Percentiles rank a stretch among this genome's conserved stretches.
Conservation (phyloP, 1,140 invertebrate genomes). For the Drosophila micromelanica region DNA sequence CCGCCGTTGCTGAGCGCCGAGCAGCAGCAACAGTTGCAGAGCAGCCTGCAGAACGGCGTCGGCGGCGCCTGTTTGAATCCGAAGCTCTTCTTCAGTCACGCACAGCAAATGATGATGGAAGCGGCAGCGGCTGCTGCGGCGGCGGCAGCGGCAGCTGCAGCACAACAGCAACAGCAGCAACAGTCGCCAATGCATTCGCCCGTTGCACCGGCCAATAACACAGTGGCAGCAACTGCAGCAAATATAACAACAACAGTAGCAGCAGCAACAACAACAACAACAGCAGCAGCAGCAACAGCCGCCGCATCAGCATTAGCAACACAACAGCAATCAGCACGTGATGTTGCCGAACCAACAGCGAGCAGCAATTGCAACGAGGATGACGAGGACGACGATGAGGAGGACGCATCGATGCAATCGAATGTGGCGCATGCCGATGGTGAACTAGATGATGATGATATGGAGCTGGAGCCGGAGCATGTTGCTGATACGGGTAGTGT, state of each 20-base stretch:
- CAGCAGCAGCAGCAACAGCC: background rate
- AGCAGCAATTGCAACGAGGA: conserved; percentile 35
- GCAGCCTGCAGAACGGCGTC: conserved; percentile 69
- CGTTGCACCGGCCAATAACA: conserved; percentile 22
- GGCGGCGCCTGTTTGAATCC: conserved; percentile 77
- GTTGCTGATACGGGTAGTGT: conserved; percentile 40
- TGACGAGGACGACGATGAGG: conserved; percentile 62
- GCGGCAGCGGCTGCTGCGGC: conserved; percentile 79
- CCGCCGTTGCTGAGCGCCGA: conserved; percentile 76
- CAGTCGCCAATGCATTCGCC: conserved; percentile 74
- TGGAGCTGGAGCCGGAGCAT: conserved; percentile 56
- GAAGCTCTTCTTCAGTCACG: conserved; percentile 82
- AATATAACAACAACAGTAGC: conserved; percentile 35
- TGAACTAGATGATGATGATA: conserved; percentile 57
- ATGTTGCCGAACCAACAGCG: conserved; percentile 19
- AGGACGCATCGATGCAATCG: conserved; percentile 71
- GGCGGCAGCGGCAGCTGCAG: conserved; percentile 64
- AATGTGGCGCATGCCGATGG: conserved; percentile 58
- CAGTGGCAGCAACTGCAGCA: conserved; percentile 25
- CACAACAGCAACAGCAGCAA: conserved; percentile 70
- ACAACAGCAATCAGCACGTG: conserved; percentile 4
- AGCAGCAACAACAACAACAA: conserved; percentile 14
- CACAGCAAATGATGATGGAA: conserved; percentile 83
- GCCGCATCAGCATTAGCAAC: background rate
- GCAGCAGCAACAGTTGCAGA: conserved; percentile 75